Percentiles rank a stretch among this genome's conserved stretches.
These are phyloP conservation scores for Eubasilissa regina DNA, from an alignment of 1,140 invertebrate species.

Conservation along the genomic window DNA sequence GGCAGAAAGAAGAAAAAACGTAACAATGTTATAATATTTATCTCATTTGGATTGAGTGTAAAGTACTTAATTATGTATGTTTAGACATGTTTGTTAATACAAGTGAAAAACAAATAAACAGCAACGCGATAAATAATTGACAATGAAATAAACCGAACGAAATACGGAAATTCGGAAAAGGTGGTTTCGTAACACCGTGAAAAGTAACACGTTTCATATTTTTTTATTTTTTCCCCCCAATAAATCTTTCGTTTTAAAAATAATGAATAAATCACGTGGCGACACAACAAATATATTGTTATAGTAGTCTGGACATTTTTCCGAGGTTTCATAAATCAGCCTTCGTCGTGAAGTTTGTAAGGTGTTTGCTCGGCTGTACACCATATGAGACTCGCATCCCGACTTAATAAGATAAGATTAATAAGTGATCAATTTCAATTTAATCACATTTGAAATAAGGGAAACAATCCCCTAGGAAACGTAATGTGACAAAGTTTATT, in stretches of 20 bases:
- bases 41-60: no score
- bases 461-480: no score
- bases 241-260: neutral
- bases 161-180: neutral
- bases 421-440: no score
- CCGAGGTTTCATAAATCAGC: neutral
- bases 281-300: constrained; percentile 16
- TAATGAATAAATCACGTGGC: constrained; percentile 14
- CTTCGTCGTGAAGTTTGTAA: neutral
- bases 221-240: no score
- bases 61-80: neutral
- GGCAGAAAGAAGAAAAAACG: no score
- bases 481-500: no score
- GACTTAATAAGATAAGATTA: no score
- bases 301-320: neutral
- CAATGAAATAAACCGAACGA: neutral
- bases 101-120: neutral
- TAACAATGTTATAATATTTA: no score
- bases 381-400: neutral
- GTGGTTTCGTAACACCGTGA: neutral
- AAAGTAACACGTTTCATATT: no score
- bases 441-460: no score
- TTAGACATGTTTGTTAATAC: neutral
- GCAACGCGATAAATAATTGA: neutral
- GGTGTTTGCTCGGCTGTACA: neutral